phyloP scores from a whole-genome alignment of 2,797 vertebrate species.

The Streptopelia turtur region DNA sequence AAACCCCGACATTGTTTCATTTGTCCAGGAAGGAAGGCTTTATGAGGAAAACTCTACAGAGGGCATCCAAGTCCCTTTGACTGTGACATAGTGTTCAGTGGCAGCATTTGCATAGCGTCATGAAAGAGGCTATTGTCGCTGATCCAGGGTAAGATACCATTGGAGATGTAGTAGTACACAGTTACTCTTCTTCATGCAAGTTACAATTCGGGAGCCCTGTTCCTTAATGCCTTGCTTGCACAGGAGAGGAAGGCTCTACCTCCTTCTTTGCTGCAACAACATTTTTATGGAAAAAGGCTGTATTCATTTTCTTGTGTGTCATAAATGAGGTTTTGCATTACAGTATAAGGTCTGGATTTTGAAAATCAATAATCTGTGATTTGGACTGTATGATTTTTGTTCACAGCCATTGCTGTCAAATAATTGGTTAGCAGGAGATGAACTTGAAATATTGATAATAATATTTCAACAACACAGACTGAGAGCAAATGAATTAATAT shows the following conservation, averaged over 20 bases:
- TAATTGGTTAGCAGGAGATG: neutral
- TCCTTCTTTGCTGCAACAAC: neutral
- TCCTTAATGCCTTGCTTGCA: neutral
- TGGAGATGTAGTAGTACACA: neutral
- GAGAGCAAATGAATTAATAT: neutral
- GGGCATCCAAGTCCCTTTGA: neutral
- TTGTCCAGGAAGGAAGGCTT: neutral
- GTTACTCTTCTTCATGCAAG: neutral
- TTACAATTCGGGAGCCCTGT: neutral
- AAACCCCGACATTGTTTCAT: neutral
- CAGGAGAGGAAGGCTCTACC: neutral
- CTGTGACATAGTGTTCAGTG: neutral
- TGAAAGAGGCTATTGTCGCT: neutral
- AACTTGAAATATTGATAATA: neutral
- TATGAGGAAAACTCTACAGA: neutral
- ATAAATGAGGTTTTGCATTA: neutral
- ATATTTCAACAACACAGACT: neutral
- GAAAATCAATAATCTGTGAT: neutral
- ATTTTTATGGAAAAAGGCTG: neutral
- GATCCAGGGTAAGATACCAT: neutral
- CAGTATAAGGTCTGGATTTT: neutral
- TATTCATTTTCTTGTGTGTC: neutral
- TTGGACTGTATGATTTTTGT: neutral
- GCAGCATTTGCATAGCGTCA: neutral
- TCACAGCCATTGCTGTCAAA: neutral